These are phyloP conservation scores for Sebastes minor DNA, from an alignment of 2,797 vertebrate genomes.

Conservation along the genomic window DNA sequence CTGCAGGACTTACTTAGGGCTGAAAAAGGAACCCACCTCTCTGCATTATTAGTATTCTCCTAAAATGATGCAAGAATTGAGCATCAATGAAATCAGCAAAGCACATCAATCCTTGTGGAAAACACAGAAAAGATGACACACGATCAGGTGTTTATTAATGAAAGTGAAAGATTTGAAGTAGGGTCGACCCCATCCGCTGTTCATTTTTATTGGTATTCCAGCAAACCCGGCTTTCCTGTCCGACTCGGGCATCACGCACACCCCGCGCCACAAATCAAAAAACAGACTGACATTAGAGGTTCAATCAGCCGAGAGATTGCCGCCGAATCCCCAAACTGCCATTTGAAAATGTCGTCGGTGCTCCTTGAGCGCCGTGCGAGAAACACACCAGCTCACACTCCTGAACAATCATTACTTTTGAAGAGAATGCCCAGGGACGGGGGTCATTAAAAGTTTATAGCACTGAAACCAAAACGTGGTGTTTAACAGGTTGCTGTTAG, in stretches of 20 bases:
- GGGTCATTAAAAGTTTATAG: constrained; percentile 54
- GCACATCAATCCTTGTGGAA: neutral
- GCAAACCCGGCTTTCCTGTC: constrained; percentile 24
- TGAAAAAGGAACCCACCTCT: neutral
- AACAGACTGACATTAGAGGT: constrained; percentile 56
- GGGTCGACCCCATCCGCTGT: neutral
- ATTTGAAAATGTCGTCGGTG: constrained; percentile 57
- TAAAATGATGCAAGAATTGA: neutral
- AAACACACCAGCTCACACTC: constrained; percentile 19
- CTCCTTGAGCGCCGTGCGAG: constrained; percentile 26
- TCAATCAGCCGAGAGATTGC: constrained; percentile 61
- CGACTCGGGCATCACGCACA: neutral
- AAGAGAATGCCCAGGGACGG: constrained; percentile 25
- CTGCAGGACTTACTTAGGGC: neutral
- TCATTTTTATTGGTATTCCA: constrained; percentile 41
- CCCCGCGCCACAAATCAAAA: constrained; percentile 49
- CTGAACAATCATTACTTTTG: constrained; percentile 59
- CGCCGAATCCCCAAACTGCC: constrained; percentile 48
- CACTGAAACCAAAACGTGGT: constrained; percentile 35
- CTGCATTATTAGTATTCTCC: constrained; percentile 1
- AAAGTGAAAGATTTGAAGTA: neutral
- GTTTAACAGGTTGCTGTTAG: constrained; percentile 18
- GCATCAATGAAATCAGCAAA: neutral
- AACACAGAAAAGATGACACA: neutral
- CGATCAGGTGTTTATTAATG: neutral